Evolutionary conservation across 2,888 invertebrate species (phyloP).

Genomic region (Drosophila neoperkinsi): DNA sequence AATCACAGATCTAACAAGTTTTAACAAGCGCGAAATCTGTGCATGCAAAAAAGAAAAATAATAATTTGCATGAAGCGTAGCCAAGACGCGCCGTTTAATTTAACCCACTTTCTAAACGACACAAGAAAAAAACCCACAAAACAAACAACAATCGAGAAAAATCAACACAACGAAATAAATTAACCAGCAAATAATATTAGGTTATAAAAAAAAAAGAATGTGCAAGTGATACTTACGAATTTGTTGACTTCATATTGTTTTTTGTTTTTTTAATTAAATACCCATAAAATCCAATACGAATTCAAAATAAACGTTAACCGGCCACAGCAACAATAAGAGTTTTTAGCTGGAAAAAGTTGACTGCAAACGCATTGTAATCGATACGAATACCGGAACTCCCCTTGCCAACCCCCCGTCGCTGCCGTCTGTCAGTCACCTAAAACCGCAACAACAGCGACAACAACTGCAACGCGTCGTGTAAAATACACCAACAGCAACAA

Average conservation of each 20-base stretch:
- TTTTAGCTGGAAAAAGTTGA: slow-evolving; percentile 49
- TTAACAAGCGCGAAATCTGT: slow-evolving; percentile 37
- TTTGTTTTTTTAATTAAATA: slow-evolving; percentile 47
- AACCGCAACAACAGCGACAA: slow-evolving; percentile 51
- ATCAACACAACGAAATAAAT: slow-evolving; percentile 64
- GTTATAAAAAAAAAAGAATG: slow-evolving; percentile 47
- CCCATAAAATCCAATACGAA: slow-evolving; percentile 40
- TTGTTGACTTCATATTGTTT: slow-evolving; percentile 46
- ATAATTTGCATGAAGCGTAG: slow-evolving; percentile 66
- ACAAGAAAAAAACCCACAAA: slow-evolving; percentile 28
- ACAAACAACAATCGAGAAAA: slow-evolving; percentile 50
- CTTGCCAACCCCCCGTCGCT: slow-evolving; percentile 13
- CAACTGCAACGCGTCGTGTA: slow-evolving; percentile 58
- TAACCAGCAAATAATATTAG: slow-evolving; percentile 63
- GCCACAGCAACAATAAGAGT: slow-evolving; percentile 23
- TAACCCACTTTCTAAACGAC: slow-evolving; percentile 80
- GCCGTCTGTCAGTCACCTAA: slow-evolving; percentile 33
- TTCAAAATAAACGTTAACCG: slow-evolving; percentile 53
- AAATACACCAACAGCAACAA: slow-evolving; percentile 53
- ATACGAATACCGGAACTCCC: slow-evolving; percentile 64
- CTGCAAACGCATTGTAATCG: slow-evolving; percentile 60
- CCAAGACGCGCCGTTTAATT: slow-evolving; percentile 63
- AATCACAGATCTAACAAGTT: slow-evolving; percentile 66
- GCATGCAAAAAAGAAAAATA: slow-evolving; percentile 25
- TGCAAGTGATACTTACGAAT: slow-evolving; percentile 67